These are phyloP conservation scores for Cryptus viduatorius DNA, from an alignment of 2,888 invertebrate genomes.

Conservation along the genomic window DNA sequence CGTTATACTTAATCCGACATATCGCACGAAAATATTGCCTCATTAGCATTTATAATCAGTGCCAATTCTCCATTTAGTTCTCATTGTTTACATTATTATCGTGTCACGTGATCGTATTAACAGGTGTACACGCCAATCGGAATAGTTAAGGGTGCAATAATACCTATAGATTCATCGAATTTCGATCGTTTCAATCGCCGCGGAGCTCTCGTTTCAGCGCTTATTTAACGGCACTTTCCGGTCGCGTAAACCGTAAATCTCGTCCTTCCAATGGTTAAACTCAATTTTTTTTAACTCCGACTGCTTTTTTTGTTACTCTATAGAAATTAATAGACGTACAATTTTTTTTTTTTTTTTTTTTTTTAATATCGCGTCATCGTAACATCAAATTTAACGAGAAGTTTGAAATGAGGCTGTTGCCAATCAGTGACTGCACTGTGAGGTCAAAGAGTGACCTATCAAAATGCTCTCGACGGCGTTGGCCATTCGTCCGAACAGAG, in stretches of 20 bases:
- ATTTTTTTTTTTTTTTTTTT: neutral
- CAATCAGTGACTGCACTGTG: neutral
- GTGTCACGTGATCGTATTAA: slow-evolving; percentile 6
- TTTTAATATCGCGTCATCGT: neutral
- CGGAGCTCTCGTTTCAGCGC: neutral
- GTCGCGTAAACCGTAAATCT: neutral
- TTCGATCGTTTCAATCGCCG: slow-evolving; percentile 7
- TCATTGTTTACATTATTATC: slow-evolving; percentile 21
- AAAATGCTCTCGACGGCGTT: slow-evolving; percentile 32
- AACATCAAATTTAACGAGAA: slow-evolving; percentile 1
- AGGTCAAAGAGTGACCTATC: slow-evolving; percentile 58
- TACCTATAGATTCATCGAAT: neutral
- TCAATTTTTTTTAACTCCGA: neutral
- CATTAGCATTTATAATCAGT: slow-evolving; percentile 21
- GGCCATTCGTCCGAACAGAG: slow-evolving; percentile 47
- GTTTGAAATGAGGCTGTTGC: slow-evolving; percentile 34
- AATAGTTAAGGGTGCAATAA: neutral
- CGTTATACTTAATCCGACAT: neutral
- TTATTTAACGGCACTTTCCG: neutral
- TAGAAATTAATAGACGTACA: neutral
- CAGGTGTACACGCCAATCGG: neutral
- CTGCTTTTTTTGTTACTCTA: neutral
- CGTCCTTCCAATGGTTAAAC: neutral
- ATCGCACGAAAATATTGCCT: slow-evolving; percentile 21
- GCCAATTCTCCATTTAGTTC: neutral